These are phyloP conservation scores for Phyllotreta striolata DNA, from an alignment of 2,888 invertebrate species.

Conservation along the genomic window DNA sequence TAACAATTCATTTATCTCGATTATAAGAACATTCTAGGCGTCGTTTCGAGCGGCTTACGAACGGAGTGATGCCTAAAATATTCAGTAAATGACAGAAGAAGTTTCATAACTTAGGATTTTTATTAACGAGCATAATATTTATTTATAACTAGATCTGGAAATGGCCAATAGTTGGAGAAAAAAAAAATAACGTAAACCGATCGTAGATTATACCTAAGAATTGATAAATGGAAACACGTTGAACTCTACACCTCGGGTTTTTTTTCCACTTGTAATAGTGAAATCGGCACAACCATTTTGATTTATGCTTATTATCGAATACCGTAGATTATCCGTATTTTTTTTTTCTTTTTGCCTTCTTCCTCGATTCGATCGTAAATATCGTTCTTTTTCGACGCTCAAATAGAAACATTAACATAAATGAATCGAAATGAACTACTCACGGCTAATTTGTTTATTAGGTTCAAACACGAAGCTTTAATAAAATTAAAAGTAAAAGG, in stretches of 20 bases:
- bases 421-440: conserved; percentile 29
- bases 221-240: conserved; percentile 7
- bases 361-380: conserved; percentile 21
- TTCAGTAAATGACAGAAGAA: too few species aligned
- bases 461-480: conserved; percentile 19
- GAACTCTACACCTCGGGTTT: conserved; percentile 18
- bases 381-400: conserved; percentile 18
- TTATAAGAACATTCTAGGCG: too few species aligned
- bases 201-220: too few species aligned
- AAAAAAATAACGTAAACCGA: too few species aligned
- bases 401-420: conserved; percentile 35
- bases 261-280: neutral
- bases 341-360: too few species aligned
- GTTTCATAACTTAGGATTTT: too few species aligned
- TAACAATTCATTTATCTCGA: too few species aligned
- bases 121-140: too few species aligned
- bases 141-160: too few species aligned
- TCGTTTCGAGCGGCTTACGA: too few species aligned
- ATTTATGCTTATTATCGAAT: conserved; percentile 19
- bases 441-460: conserved; percentile 27
- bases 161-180: too few species aligned
- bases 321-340: conserved; percentile 11
- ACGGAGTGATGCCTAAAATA: too few species aligned
- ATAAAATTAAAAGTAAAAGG: conserved; percentile 11
- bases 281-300: conserved; percentile 14